Evolutionary conservation across 2,888 invertebrate genomes (phyloP).

Genomic region (Netelia melanura): DNA sequence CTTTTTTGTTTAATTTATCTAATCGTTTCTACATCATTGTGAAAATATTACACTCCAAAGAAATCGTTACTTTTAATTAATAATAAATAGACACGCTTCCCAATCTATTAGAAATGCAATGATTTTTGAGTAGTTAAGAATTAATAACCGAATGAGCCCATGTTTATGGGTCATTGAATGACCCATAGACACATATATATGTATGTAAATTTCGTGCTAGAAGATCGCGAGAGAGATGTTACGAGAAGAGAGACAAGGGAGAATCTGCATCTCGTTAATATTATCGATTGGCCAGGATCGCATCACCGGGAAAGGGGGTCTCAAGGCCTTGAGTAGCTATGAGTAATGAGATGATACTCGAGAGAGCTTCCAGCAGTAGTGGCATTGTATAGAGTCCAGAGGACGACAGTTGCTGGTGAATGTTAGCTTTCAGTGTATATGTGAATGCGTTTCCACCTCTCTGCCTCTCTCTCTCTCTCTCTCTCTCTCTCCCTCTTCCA

Average conservation of each 20-base stretch:
- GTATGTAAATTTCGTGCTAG: not conserved
- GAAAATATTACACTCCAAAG: too few relatives aligned
- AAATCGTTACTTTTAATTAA: too few relatives aligned
- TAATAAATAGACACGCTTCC: too few relatives aligned
- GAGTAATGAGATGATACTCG: constrained; percentile 67
- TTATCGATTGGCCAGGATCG: constrained; percentile 61
- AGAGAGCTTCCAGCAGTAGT: constrained; percentile 42
- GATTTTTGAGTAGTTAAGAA: not conserved
- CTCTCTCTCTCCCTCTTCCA: constrained; percentile 13
- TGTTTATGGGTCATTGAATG: too few relatives aligned
- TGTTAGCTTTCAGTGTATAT: constrained; percentile 43
- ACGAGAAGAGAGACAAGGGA: constrained; percentile 26
- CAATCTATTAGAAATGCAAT: too few relatives aligned
- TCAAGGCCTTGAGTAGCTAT: constrained; percentile 61
- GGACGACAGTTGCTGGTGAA: constrained; percentile 37
- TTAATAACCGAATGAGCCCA: not conserved
- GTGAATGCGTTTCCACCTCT: constrained; percentile 28
- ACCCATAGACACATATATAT: not conserved
- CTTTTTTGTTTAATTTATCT: too few relatives aligned
- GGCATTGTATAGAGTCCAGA: not conserved
- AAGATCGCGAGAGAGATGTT: constrained; percentile 18
- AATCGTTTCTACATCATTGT: too few relatives aligned
- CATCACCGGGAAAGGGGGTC: constrained; percentile 41
- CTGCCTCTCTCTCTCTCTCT: constrained; percentile 22
- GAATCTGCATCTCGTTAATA: constrained; percentile 60